Evolutionary conservation across 2,888 invertebrate species (phyloP).

Genomic region (Oxycera nigricornis): DNA sequence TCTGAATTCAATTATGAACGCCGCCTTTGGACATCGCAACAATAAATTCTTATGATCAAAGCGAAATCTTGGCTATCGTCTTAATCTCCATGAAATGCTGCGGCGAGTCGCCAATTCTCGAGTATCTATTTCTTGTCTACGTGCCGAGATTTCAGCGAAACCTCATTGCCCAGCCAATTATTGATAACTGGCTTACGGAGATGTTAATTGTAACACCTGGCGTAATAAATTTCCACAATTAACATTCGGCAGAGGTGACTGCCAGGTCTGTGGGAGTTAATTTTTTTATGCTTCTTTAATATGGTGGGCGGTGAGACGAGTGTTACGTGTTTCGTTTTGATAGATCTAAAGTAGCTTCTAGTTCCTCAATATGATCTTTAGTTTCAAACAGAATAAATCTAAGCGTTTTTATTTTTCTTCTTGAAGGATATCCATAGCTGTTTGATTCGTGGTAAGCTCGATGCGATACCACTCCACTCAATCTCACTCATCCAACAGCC

Average conservation of each 20-base stretch:
- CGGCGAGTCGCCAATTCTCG: not conserved
- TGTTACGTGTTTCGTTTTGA: too few relatives aligned
- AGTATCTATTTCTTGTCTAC: conserved; percentile 19
- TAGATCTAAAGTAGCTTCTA: too few relatives aligned
- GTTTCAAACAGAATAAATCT: too few relatives aligned
- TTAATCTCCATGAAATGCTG: conserved; percentile 24
- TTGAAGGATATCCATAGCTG: too few relatives aligned
- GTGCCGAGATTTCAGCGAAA: conserved; percentile 9
- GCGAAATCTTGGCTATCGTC: conserved; percentile 33
- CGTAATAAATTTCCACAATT: conserved; percentile 28
- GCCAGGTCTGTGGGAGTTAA: not conserved
- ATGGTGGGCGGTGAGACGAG: too few relatives aligned
- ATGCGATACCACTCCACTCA: too few relatives aligned
- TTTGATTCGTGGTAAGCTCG: too few relatives aligned
- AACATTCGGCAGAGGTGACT: not conserved
- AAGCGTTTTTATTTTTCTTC: too few relatives aligned
- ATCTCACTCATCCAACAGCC: too few relatives aligned
- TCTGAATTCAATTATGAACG: conserved; percentile 26
- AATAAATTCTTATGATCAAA: conserved; percentile 38
- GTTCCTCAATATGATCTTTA: too few relatives aligned
- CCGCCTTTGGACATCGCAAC: conserved; percentile 15
- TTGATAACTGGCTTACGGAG: conserved; percentile 22
- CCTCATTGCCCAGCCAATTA: not conserved
- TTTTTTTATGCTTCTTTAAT: too few relatives aligned
- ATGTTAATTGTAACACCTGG: conserved; percentile 39